Base-by-base conservation (phyloP, 2,113 vertebrate species). In the Oreotrochilus melanogaster region DNA sequence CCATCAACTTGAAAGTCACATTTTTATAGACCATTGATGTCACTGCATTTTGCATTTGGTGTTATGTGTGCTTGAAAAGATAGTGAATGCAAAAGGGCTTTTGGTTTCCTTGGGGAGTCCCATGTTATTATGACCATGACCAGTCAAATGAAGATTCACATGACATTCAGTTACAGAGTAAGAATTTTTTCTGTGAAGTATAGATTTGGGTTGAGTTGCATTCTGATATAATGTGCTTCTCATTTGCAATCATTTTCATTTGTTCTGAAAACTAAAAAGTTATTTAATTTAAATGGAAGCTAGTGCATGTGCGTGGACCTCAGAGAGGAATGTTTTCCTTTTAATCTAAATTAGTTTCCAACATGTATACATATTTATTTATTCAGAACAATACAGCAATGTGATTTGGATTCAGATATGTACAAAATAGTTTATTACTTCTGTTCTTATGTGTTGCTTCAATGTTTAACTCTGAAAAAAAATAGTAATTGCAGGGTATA, bases 11-110 rank as follows among this genome's bases (percentile, higher is more conserved):
- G 94, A 98, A 98, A 97, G 98, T 98, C 97, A 97, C 30, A 69
- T 58, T 98, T 98, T 98, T 97, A 98, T 97, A 94, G 97, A 97
- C 95, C 94, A 7, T 94, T 97, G 96, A 97, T 98, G 96, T 98
- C 96, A 97, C 90, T 94, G 92, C 97, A 96, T 97, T 98, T 98
- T 97, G 91, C 94, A 95, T 81, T 85, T 93, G 65, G 93, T 93
- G 96, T 90, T 94, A 95, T 89, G 61, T 89, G 61, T 93, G 64
- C 78, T 94, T 97, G 89, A 97, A 96, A 95, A 87, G 57, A 92
- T 31, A 87, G 51, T 78, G 81, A 96, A 96, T 88, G 91, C 84
- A 96, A 97, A 98, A 96, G 92, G 86, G 93, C 93, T 97, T 96
- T 95, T 95, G 76, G 92, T 96, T 98, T 97, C 96, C 97, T 97